Conservation (phyloP, 2,113 vertebrate species). For the Tyto alba region DNA sequence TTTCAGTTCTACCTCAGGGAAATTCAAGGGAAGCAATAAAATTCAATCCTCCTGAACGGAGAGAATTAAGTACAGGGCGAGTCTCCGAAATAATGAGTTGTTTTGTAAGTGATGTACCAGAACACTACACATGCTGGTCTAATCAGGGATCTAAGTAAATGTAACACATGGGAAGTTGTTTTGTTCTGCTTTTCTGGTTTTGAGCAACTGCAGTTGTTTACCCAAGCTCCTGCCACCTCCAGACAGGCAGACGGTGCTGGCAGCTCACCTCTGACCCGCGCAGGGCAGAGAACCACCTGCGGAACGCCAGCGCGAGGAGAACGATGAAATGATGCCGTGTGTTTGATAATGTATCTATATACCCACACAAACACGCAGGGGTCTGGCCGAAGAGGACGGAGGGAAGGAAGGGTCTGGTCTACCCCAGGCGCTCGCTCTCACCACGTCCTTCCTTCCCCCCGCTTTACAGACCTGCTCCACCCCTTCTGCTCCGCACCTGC, state of each 20-base stretch:
- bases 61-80: not conserved
- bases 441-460: fast-evolving
- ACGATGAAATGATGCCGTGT: fast-evolving
- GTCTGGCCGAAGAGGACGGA: not conserved
- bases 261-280: not conserved
- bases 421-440: not conserved
- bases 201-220: not conserved
- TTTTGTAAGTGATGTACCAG: not conserved
- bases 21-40: not conserved
- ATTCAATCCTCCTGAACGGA: not conserved
- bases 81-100: not conserved
- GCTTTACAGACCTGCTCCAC: not conserved
- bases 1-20: not conserved
- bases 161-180: not conserved
- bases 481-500: not conserved
- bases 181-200: not conserved
- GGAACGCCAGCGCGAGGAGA: not conserved
- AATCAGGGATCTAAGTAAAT: not conserved
- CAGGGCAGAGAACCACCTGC: not conserved
- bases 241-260: not conserved
- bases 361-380: fast-evolving
- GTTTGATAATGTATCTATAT: fast-evolving
- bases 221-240: fast-evolving
- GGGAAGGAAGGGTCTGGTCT: not conserved
- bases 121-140: not conserved